phyloP scores from a whole-genome alignment of 2,888 invertebrate genomes.

The Ormyrus thymus region DNA sequence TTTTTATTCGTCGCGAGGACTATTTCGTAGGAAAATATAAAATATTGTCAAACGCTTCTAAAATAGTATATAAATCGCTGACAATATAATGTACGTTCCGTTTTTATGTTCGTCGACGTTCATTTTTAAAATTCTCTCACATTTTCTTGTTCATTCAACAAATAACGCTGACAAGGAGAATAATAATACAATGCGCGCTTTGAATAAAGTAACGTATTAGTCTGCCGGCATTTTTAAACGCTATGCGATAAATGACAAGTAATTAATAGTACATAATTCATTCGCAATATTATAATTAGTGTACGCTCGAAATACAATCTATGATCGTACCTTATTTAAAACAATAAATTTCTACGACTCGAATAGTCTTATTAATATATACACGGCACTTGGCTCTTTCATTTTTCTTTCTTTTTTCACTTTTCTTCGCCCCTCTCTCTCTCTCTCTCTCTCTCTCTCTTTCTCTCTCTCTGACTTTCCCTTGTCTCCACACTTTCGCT shows the following conservation, averaged over 20 bases:
- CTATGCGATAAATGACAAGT: constrained; percentile 64
- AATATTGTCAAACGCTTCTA: constrained; percentile 46
- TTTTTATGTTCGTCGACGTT: constrained; percentile 41
- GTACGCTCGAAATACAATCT: constrained; percentile 60
- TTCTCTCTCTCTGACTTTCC: constrained; percentile 25
- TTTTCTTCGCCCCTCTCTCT: constrained; percentile 19
- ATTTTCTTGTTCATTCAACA: constrained; percentile 42
- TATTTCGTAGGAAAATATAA: constrained; percentile 47
- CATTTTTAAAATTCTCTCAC: constrained; percentile 21
- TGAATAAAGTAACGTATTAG: constrained; percentile 58
- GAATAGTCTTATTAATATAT: constrained; percentile 63
- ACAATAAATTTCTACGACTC: constrained; percentile 56
- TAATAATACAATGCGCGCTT: constrained; percentile 50
- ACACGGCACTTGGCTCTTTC: constrained; percentile 63
- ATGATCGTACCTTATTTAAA: constrained; percentile 60
- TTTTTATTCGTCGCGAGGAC: constrained; percentile 34
- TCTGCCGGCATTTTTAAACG: constrained; percentile 61
- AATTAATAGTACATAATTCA: constrained; percentile 61
- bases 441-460: constrained; percentile 4
- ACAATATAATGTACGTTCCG: constrained; percentile 53
- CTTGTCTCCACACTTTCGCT: constrained; percentile 8
- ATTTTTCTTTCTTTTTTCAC: constrained; percentile 27
- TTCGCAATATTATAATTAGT: constrained; percentile 63
- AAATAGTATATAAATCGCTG: constrained; percentile 43
- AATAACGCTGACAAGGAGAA: constrained; percentile 49